A percentile compares a stretch with the other conserved stretches of the same genome.
Conservation (phyloP, 2,797 vertebrate genomes). For the Chiroxiphia lanceolata region DNA sequence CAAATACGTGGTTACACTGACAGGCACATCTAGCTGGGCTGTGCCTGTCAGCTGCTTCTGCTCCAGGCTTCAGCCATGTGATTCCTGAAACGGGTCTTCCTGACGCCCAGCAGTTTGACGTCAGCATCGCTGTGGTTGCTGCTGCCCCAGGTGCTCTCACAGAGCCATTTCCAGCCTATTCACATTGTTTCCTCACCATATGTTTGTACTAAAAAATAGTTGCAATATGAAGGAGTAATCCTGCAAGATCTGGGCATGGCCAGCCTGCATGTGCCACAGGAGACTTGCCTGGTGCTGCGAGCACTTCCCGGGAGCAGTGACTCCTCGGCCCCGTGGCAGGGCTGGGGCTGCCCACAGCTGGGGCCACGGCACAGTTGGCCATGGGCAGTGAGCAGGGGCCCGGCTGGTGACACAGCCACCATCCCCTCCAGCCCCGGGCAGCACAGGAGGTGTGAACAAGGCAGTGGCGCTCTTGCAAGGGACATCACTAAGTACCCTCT, state of each 20-base stretch:
- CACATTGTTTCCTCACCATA: conserved; percentile 46
- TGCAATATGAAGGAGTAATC: not conserved
- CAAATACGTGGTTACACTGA: not conserved
- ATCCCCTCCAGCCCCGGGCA: not conserved
- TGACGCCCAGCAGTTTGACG: conserved; percentile 6
- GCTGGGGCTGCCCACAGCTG: not conserved
- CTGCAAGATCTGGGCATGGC: not conserved
- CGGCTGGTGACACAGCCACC: not conserved
- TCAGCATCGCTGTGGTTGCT: not conserved
- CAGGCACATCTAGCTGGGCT: not conserved
- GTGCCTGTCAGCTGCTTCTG: not conserved
- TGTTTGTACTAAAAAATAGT: conserved; percentile 28
- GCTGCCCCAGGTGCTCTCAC: conserved; percentile 53
- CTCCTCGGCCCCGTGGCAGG: not conserved
- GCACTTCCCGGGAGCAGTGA: fast-evolving
- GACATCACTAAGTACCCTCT: not conserved
- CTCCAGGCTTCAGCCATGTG: not conserved
- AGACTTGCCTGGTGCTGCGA: fast-evolving
- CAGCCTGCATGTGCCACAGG: not conserved
- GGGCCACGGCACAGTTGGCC: fast-evolving
- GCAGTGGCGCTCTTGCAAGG: not conserved
- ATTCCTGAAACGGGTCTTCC: not conserved
- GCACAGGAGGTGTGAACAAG: not conserved
- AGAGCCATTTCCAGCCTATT: conserved; percentile 50
- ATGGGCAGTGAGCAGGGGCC: not conserved